Base-by-base conservation (phyloP, 2,797 vertebrate species). In the Pempheris klunzingeri region DNA sequence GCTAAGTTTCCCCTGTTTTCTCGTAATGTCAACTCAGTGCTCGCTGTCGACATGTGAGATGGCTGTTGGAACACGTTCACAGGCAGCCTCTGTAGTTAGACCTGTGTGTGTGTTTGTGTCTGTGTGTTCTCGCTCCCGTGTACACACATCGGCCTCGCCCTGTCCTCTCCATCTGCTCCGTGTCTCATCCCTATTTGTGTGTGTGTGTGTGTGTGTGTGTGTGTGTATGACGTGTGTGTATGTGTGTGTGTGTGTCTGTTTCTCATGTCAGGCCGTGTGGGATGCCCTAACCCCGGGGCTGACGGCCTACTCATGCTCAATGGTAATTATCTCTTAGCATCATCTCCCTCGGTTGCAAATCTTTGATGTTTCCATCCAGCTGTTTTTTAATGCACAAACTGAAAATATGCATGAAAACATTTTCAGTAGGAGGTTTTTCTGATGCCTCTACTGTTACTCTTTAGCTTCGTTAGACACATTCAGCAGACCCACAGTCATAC, bases 221-320 rank as follows among this genome's bases (percentile, higher is more conserved):
- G 64, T 80, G 71, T 78, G 65, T 82, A 58, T 73, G 65, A n/a
- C 70, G 44, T 58, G 73, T 53, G 65, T 66, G 49, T 69, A 71
- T 43, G 69, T 74, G 67, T 79, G 28, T 70, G 71, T 53, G 64
- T 84, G 75, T 90, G 58, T 89, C 17, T 90, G 7, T 92, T 81
- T 91, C 68, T 88, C 87, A 85, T 88, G 90, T 93, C 94, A 98
- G 97, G 97, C 95, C 97, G 97, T 78, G 94, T 99, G 94, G 97
- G 95, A 96, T 98, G 97, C 86, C 96, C 97, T 82, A 96, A 98
- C 96, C 97, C 96, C 24, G 97, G 96, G 91, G 96, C 97, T 87
- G 97, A 99, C 89, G 97, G 96, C 95, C 97, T 98, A 86, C 96
- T 99, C 92, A 97, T 98, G 97, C 96, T 99, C 94, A 99, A 98